A percentile compares a stretch with the other conserved stretches of the same genome.
phyloP scores from a whole-genome alignment of 1,140 invertebrate genomes.

The Drosophila novamexicana region DNA sequence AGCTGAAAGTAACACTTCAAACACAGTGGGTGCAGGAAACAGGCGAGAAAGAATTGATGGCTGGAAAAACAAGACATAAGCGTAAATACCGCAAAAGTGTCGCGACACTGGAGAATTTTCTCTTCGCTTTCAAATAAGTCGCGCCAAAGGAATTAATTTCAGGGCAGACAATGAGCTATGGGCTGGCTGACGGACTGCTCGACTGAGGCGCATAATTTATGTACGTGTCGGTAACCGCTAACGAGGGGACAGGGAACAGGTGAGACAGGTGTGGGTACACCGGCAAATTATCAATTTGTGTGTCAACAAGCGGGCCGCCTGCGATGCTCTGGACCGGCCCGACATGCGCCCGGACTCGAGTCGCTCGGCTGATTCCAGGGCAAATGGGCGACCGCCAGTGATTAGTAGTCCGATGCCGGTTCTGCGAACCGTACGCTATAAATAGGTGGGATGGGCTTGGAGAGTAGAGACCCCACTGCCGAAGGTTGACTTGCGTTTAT shows the following conservation, averaged over 20 bases:
- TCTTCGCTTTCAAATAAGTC: conserved; percentile 19
- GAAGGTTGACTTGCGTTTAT: conserved; percentile 35
- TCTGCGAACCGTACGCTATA: conserved; percentile 28
- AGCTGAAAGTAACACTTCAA: conserved; percentile 10
- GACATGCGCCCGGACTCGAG: conserved; percentile 13
- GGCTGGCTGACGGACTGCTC: conserved; percentile 26
- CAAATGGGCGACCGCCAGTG: conserved; percentile 11
- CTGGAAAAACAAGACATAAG: conserved; percentile 13
- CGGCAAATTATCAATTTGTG: conserved; percentile 38
- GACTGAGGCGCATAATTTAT: conserved; percentile 52
- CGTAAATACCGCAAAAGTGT: conserved; percentile 41
- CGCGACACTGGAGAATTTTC: conserved; percentile 40
- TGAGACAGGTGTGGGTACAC: not conserved
- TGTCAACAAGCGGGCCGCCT: conserved; percentile 36
- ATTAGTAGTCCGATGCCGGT: conserved; percentile 25
- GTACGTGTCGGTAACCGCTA: conserved; percentile 45
- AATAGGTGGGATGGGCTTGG: conserved; percentile 11
- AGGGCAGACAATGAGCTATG: conserved; percentile 43
- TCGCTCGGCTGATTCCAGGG: conserved; percentile 32
- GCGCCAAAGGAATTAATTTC: conserved; percentile 50
- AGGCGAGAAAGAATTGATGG: conserved; percentile 15
- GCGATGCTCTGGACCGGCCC: conserved; percentile 3
- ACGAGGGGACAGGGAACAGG: not conserved
- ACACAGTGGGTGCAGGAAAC: not conserved
- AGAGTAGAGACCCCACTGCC: not conserved